These are phyloP conservation scores for Teleopsis dalmanni DNA, from an alignment of 1,140 invertebrate species.

Conservation along the genomic window DNA sequence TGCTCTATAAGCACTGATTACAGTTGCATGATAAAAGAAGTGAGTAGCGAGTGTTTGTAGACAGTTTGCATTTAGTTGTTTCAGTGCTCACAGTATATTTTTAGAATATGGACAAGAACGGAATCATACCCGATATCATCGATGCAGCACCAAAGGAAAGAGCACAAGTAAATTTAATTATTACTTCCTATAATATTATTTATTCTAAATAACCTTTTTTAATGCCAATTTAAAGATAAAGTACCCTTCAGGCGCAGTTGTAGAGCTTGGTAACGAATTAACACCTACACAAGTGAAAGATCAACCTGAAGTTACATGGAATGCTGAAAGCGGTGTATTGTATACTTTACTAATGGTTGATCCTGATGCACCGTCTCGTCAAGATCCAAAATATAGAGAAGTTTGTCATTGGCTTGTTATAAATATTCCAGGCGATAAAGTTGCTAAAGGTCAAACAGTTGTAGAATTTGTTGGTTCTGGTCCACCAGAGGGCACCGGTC, in stretches of 20 bases:
- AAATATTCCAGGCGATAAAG: conserved; percentile 77
- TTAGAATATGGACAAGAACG: conserved; percentile 37
- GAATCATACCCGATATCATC: conserved; percentile 65
- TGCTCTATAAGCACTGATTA: no score
- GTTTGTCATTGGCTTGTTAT: conserved; percentile 89
- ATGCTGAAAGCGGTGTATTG: conserved; percentile 50
- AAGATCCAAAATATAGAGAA: conserved; percentile 70
- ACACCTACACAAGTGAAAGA: conserved; percentile 70
- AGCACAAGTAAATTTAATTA: conserved; percentile 43
- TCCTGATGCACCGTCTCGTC: conserved; percentile 80
- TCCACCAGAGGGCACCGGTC: conserved; percentile 71
- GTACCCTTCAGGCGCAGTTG: conserved; percentile 54
- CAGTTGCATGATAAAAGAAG: no score
- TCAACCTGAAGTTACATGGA: conserved; percentile 56
- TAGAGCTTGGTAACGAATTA: conserved; percentile 64
- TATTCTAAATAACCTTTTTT: no score
- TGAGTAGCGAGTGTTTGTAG: no score
- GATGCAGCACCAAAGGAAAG: conserved; percentile 49
- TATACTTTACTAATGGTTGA: conserved; percentile 82
- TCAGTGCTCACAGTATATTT: no score
- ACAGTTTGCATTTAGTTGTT: no score
- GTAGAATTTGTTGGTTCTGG: conserved; percentile 80
- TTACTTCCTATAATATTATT: no score
- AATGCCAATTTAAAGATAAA: conserved; percentile 34
- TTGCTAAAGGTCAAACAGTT: conserved; percentile 65